Percentiles rank a stretch among this genome's conserved stretches.
These are phyloP conservation scores for Bombyx huttoni DNA, from an alignment of 2,888 invertebrate species.

Conservation along the genomic window DNA sequence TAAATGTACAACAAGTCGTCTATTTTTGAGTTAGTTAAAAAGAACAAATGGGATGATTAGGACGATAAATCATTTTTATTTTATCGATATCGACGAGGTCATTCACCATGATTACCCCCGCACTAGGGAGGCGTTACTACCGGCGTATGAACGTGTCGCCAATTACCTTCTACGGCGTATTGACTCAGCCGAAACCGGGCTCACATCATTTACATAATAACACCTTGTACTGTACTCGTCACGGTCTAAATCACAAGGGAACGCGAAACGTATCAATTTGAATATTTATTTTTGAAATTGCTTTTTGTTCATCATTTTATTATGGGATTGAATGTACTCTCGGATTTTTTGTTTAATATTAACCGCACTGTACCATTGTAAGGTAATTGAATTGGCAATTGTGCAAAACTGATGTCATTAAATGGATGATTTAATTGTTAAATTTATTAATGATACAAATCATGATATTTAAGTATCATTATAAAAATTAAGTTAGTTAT, in stretches of 20 bases:
- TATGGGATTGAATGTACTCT: background rate
- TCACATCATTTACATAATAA: conserved; percentile 72
- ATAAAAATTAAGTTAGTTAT: too few relatives aligned
- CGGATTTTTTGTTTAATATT: background rate
- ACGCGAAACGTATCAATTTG: conserved; percentile 7
- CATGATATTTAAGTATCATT: too few relatives aligned
- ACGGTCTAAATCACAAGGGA: conserved; percentile 16
- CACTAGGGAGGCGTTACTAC: conserved; percentile 27
- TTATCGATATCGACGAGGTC: conserved; percentile 27
- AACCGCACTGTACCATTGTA: too few relatives aligned
- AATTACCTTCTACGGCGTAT: conserved; percentile 56
- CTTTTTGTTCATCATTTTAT: background rate
- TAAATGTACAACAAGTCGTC: too few relatives aligned
- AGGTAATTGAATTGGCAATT: too few relatives aligned
- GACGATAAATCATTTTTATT: background rate
- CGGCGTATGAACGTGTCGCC: conserved; percentile 51
- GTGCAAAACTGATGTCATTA: too few relatives aligned
- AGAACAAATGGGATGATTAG: too few relatives aligned
- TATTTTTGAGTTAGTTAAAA: too few relatives aligned
- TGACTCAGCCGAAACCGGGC: conserved; percentile 66
- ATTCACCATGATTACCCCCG: conserved; percentile 19
- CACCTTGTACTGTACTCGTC: conserved; percentile 41
- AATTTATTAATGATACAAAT: too few relatives aligned
- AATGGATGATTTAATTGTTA: too few relatives aligned
- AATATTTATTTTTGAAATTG: background rate